These are phyloP conservation scores for Phylloscopus trochiloides DNA, from an alignment of 2,113 vertebrate genomes.

Conservation along the genomic window DNA sequence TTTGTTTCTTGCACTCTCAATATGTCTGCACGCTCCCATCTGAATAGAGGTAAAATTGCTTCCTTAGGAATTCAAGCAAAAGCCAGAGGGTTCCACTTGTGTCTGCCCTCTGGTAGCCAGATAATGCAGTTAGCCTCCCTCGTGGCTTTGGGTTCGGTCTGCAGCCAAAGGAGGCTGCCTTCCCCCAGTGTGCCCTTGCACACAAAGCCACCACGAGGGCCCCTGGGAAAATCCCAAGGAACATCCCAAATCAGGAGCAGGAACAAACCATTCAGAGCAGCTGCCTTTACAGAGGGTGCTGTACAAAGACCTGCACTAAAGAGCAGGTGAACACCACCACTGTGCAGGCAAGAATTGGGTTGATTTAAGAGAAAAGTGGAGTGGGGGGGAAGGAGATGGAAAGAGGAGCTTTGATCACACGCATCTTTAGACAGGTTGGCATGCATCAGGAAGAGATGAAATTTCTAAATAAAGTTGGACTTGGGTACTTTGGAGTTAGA, in stretches of 20 bases:
- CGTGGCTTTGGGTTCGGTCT: not conserved
- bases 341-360: not conserved
- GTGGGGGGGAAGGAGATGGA: accelerated
- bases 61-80: not conserved
- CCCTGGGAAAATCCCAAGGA: not conserved
- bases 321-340: not conserved
- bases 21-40: accelerated
- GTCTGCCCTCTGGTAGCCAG: not conserved
- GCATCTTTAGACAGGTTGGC: not conserved
- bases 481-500: not conserved
- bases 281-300: not conserved
- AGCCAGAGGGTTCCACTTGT: not conserved
- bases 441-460: not conserved
- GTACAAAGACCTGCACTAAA: not conserved
- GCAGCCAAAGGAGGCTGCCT: not conserved
- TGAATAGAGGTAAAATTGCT: not conserved
- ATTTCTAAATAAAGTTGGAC: not conserved
- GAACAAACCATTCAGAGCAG: accelerated
- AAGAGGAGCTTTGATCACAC: not conserved
- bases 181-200: not conserved
- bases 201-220: not conserved
- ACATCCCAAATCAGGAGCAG: not conserved
- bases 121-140: not conserved
- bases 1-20: not conserved
- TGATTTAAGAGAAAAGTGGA: not conserved